Evolutionary conservation across 53 echinoderm and acorn worm species (phyloP), one percentile per base, ranked within the genome.

Genomic region (Holothuria leucospilota): DNA sequence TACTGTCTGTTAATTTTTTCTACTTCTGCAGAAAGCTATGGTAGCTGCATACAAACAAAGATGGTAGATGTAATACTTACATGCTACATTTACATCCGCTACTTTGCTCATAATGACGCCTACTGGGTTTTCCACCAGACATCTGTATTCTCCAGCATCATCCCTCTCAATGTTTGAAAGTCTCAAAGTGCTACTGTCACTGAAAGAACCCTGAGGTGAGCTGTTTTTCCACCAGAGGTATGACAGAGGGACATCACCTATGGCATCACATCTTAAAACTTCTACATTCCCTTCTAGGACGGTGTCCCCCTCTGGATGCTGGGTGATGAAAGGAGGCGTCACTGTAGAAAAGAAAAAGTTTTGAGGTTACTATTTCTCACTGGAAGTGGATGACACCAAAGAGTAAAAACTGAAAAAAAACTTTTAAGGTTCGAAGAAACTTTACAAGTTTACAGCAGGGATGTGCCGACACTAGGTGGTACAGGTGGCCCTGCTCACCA

Each of bases 51-150:
- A 14, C 56, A 56, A 16, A 56, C 56, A 16, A 56, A 18, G 15
- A 56, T 1, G 56, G 56, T 56, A 16, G 56, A 18, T 16, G 18
- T 56, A 5, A 51, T 89, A 96, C 96, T 96, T 80, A 96, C 96
- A 96, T 38, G 87, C 86, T 24, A 96, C 93, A 23, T 91, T 52
- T 18, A 96, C 71, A 16, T 78, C 38, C 18, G 96, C 96, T 2
- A 90, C 88, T 69, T 74, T 91, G 85, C 96, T 96, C 85, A 96
- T 93, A 20, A 96, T 87, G 29, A 85, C 91, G 3, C 96, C 96
- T 0, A 94, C 88, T 14, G 51, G 78, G 25, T 96, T 96, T 8
- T 81, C 29, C 21, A 93, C 96, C 40, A 91, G 72, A 38, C 96
- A 96, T 56, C 94, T 84, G 81, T 96, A 96, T 62, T 87, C 83